Evolutionary conservation across 2,888 invertebrate genomes (phyloP).

Genomic region (Stenichneumon culpator): DNA sequence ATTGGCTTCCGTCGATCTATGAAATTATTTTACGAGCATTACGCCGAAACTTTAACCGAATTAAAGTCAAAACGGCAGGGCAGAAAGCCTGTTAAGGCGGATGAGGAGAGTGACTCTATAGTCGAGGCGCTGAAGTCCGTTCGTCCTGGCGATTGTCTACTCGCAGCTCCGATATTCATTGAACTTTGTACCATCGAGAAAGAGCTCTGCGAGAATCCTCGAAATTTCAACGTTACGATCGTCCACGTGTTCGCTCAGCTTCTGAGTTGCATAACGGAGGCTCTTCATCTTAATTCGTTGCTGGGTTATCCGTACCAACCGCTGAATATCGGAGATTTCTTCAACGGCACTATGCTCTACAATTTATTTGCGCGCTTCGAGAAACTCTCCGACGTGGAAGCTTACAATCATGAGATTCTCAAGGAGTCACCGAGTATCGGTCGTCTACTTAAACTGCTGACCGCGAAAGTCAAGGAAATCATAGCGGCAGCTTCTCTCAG

Average conservation of each 20-base stretch:
- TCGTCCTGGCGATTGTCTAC: slow-evolving; percentile 87
- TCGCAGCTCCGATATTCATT: slow-evolving; percentile 87
- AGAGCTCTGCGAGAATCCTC: slow-evolving; percentile 86
- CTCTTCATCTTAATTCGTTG: slow-evolving; percentile 89
- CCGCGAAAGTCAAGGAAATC: slow-evolving; percentile 67
- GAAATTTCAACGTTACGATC: slow-evolving; percentile 87
- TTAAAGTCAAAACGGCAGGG: slow-evolving; percentile 69
- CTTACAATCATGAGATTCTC: slow-evolving; percentile 85
- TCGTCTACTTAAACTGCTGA: slow-evolving; percentile 76
- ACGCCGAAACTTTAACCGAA: slow-evolving; percentile 84
- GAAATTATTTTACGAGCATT: slow-evolving; percentile 85
- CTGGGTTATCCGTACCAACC: slow-evolving; percentile 87
- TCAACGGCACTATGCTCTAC: slow-evolving; percentile 92
- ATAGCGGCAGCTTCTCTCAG: neutral
- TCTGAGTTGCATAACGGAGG: slow-evolving; percentile 88
- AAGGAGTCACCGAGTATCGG: slow-evolving; percentile 80
- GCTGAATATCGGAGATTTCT: slow-evolving; percentile 88
- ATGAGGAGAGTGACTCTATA: slow-evolving; percentile 74
- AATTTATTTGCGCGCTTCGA: slow-evolving; percentile 89
- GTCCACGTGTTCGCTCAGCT: slow-evolving; percentile 89
- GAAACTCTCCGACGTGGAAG: slow-evolving; percentile 86
- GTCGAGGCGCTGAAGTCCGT: slow-evolving; percentile 86
- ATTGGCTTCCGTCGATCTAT: slow-evolving; percentile 87
- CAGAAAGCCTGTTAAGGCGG: neutral
- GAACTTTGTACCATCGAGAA: slow-evolving; percentile 87